Evolutionary conservation across 2,888 invertebrate species (phyloP).

Genomic region (Tetragnatha montana): DNA sequence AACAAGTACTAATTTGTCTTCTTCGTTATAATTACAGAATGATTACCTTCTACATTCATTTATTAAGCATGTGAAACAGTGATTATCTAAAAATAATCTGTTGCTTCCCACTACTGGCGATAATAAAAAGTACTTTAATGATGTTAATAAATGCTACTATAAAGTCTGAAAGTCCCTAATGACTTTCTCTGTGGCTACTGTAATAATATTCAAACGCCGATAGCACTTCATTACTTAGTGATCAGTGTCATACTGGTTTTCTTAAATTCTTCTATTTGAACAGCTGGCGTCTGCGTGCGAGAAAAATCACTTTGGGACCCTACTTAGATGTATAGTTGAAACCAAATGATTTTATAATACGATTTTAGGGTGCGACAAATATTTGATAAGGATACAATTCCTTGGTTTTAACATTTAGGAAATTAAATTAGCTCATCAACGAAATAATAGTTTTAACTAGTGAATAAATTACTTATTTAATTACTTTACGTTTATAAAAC

Average conservation of each 20-base stretch:
- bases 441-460: too few relatives aligned
- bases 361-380: too few relatives aligned
- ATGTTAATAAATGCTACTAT: constrained; percentile 15
- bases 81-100: constrained; percentile 61
- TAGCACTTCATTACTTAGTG: constrained; percentile 41
- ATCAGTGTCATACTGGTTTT: constrained; percentile 8
- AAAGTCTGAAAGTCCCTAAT: constrained; percentile 18
- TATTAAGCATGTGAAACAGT: constrained; percentile 58
- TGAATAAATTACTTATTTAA: too few relatives aligned
- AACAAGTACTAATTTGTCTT: constrained; percentile 32
- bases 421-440: too few relatives aligned
- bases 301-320: too few relatives aligned
- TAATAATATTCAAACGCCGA: neutral
- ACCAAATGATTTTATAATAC: too few relatives aligned
- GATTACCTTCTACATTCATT: constrained; percentile 46
- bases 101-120: constrained; percentile 22
- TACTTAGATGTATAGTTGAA: too few relatives aligned
- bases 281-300: neutral
- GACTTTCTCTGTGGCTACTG: constrained; percentile 14
- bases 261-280: neutral
- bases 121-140: constrained; percentile 26
- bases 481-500: too few relatives aligned
- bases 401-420: too few relatives aligned
- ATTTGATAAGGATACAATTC: too few relatives aligned
- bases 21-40: constrained; percentile 42